Conservation (phyloP, 2,888 invertebrate genomes). For the Aspidiotus rigidus region DNA sequence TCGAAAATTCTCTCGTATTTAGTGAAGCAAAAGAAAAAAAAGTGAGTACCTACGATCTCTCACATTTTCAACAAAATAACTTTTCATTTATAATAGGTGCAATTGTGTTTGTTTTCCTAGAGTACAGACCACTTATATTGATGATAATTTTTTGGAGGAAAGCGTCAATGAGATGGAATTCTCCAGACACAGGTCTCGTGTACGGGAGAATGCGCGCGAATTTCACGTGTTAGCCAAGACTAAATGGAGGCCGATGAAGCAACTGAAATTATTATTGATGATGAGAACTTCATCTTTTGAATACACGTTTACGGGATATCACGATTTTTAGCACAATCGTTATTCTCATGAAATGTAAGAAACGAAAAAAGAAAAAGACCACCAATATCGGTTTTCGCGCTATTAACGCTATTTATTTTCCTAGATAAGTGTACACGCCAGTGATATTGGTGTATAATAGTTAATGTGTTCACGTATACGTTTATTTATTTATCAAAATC, state of each 20-base stretch:
- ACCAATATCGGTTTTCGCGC: neutral
- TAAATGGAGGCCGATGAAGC: conserved; percentile 1
- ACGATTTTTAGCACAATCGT: neutral
- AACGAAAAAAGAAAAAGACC: neutral
- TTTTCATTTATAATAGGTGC: neutral
- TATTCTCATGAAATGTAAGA: conserved; percentile 8
- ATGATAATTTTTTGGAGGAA: neutral
- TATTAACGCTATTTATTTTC: neutral
- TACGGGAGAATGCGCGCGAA: neutral
- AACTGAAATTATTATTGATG: neutral
- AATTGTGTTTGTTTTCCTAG: neutral
- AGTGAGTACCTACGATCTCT: too few species aligned
- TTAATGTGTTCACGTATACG: conserved; percentile 7
- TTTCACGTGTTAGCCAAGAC: neutral
- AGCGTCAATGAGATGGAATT: conserved; percentile 1
- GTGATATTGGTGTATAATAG: conserved; percentile 2
- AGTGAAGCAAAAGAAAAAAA: too few species aligned
- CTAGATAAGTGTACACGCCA: neutral
- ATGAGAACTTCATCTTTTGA: neutral
- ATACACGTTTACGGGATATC: neutral
- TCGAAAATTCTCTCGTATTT: too few species aligned
- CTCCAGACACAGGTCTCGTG: neutral
- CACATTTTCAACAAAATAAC: too few species aligned
- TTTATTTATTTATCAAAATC: conserved; percentile 6
- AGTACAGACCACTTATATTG: neutral